These are phyloP conservation scores for Cephalopterus ornatus DNA, from an alignment of 2,113 vertebrate genomes.

Conservation along the genomic window DNA sequence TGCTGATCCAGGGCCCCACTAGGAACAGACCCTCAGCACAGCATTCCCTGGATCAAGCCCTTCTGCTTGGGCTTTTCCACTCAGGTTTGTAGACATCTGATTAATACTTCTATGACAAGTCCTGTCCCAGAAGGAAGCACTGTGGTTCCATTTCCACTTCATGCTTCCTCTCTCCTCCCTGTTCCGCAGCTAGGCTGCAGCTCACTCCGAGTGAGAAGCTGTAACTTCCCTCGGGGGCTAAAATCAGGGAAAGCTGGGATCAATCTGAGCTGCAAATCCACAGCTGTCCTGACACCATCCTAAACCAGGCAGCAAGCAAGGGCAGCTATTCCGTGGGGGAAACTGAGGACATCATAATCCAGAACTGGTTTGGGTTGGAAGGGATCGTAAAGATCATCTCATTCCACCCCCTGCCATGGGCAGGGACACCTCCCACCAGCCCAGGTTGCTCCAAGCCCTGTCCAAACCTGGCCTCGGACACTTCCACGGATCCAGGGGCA, in stretches of 20 bases:
- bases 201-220: not conserved
- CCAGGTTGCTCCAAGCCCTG: not conserved
- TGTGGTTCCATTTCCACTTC: not conserved
- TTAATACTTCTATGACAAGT: too few species aligned
- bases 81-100: rapidly evolving
- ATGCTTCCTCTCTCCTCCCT: not conserved
- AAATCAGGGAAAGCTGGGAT: not conserved
- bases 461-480: not conserved
- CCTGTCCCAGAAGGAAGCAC: not conserved
- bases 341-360: not conserved
- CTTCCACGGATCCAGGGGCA: not conserved
- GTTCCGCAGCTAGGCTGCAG: not conserved
- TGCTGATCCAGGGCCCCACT: not conserved
- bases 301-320: not conserved
- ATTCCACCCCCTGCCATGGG: not conserved
- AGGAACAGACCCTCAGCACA: not conserved
- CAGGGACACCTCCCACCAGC: not conserved
- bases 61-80: not conserved
- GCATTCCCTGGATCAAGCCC: not conserved
- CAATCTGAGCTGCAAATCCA: not conserved
- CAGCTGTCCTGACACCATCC: not conserved
- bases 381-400: rapidly evolving
- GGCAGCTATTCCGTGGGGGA: not conserved
- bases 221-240: not conserved
- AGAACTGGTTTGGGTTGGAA: not conserved